Conservation (phyloP, 2,797 vertebrate genomes). For the Pteropus rufus region DNA sequence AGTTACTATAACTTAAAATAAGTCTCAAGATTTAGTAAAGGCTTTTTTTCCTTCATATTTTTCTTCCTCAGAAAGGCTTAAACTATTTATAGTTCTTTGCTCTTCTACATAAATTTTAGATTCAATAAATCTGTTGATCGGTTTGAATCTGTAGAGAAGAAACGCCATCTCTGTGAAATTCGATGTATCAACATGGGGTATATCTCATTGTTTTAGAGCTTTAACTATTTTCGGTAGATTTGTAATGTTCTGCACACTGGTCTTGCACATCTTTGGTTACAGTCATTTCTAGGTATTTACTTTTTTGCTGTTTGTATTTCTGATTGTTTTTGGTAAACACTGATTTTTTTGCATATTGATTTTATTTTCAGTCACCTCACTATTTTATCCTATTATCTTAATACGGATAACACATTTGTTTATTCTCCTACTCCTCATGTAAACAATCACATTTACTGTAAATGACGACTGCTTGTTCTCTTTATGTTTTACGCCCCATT, state of each 20-base stretch:
- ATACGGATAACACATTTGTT: background rate
- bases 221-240: background rate
- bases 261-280: background rate
- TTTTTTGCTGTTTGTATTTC: background rate
- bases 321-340: background rate
- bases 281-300: background rate
- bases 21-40: conserved; percentile 4
- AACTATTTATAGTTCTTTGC: background rate
- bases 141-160: background rate
- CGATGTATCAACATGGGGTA: no score
- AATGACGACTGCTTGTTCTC: background rate
- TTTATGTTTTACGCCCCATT: background rate
- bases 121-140: background rate
- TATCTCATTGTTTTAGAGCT: background rate
- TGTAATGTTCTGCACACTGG: background rate
- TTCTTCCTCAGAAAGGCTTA: conserved; percentile 17
- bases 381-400: background rate
- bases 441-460: background rate
- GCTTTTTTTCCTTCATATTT: background rate
- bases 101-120: background rate
- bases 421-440: background rate
- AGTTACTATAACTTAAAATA: conserved; percentile 40
- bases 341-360: background rate
- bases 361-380: background rate
- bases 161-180: background rate